Evolutionary conservation across 2,797 vertebrate genomes (phyloP).

Genomic region (Poecilia gillii): DNA sequence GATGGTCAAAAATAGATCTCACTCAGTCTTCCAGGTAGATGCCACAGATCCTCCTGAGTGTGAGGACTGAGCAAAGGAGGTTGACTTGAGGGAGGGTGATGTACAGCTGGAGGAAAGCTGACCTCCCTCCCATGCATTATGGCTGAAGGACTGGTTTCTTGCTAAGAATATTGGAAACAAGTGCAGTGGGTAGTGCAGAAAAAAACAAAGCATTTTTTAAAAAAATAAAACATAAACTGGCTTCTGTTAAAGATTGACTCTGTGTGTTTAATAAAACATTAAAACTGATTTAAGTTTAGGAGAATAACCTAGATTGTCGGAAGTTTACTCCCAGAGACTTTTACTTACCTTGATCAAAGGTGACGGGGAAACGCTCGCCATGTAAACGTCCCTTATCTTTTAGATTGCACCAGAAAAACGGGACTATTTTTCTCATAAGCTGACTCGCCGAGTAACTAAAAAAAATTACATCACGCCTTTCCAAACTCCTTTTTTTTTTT

Average conservation of each 20-base stretch:
- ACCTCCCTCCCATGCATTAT: constrained; percentile 20
- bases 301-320: neutral
- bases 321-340: neutral
- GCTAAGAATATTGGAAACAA: constrained; percentile 32
- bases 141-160: constrained; percentile 40
- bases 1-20: constrained; percentile 59
- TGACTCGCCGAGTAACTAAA: neutral
- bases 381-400: constrained; percentile 35
- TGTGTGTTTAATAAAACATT: neutral
- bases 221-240: neutral
- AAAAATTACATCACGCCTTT: neutral
- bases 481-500: neutral
- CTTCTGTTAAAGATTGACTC: neutral
- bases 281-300: neutral
- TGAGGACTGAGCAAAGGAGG: constrained; percentile 34
- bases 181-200: too few relatives aligned
- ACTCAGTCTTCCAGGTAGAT: constrained; percentile 88
- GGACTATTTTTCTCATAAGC: constrained; percentile 3
- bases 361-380: constrained; percentile 66
- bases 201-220: neutral
- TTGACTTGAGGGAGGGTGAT: constrained; percentile 25
- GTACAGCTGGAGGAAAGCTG: constrained; percentile 14
- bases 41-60: constrained; percentile 78
- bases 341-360: constrained; percentile 77
- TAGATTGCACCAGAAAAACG: neutral